These are phyloP conservation scores for Caradrina kadenii DNA, from an alignment of 2,888 invertebrate species.

Conservation along the genomic window DNA sequence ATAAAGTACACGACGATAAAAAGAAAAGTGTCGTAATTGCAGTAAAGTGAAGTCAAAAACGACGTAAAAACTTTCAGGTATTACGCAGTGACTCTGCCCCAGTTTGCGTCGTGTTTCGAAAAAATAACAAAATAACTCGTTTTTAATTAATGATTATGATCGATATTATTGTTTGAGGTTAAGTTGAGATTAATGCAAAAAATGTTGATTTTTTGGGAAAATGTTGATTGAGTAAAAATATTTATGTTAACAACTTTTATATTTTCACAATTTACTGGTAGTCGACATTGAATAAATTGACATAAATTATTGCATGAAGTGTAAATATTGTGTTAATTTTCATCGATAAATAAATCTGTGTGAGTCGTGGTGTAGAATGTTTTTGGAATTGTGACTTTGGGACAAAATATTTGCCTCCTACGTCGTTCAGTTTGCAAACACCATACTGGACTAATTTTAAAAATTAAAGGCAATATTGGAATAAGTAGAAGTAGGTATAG, in stretches of 20 bases:
- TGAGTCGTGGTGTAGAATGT: not conserved
- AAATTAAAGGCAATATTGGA: not conserved
- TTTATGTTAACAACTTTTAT: constrained; percentile 56
- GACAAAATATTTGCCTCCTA: not conserved
- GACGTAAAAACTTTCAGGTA: constrained; percentile 46
- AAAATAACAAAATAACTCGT: constrained; percentile 29
- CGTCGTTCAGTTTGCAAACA: not conserved
- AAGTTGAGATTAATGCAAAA: constrained; percentile 24
- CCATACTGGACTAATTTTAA: not conserved
- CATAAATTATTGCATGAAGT: constrained; percentile 1
- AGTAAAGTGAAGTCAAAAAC: constrained; percentile 30
- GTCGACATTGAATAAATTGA: constrained; percentile 35
- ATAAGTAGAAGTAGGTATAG: too few relatives aligned
- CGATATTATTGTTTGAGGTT: constrained; percentile 31
- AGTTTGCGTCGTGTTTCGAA: constrained; percentile 39
- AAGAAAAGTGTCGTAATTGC: constrained; percentile 45
- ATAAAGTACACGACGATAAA: constrained; percentile 24
- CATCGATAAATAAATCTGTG: not conserved
- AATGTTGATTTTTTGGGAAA: constrained; percentile 32
- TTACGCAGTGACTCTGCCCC: constrained; percentile 38
- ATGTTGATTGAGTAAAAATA: constrained; percentile 24
- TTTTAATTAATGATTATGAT: constrained; percentile 32
- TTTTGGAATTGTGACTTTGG: not conserved
- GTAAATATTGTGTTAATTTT: not conserved
- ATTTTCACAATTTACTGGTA: constrained; percentile 12